Evolutionary conservation across 1,140 invertebrate species (phyloP).

Genomic region (Parapsyche elsis): DNA sequence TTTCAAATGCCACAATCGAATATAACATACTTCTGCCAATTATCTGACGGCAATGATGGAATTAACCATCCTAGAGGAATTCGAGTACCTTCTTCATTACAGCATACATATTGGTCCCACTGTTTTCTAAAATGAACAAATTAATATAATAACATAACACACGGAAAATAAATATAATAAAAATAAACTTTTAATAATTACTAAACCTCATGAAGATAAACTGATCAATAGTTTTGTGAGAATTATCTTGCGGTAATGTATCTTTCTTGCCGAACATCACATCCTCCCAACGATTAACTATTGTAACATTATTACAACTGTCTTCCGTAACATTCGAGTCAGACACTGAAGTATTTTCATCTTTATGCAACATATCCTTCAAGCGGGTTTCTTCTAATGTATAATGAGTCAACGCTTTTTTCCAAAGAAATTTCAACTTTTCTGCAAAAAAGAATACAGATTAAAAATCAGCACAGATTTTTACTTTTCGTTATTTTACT

Average conservation of each 20-base stretch:
- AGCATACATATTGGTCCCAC: slow-evolving; percentile 68
- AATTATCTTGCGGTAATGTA: slow-evolving; percentile 59
- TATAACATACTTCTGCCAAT: not conserved
- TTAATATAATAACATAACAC: no score
- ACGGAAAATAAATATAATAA: slow-evolving; percentile 45
- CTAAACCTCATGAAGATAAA: slow-evolving; percentile 63
- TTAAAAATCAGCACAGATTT: no score
- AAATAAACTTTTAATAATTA: no score
- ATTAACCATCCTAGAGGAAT: slow-evolving; percentile 71
- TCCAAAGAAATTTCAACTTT: slow-evolving; percentile 64
- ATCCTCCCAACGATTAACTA: slow-evolving; percentile 58
- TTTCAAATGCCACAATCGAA: not conserved
- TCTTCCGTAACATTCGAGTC: slow-evolving; percentile 37
- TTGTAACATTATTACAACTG: slow-evolving; percentile 31
- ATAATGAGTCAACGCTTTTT: slow-evolving; percentile 64
- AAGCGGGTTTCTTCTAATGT: slow-evolving; percentile 67
- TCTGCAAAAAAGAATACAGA: slow-evolving; percentile 59
- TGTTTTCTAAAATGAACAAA: slow-evolving; percentile 63
- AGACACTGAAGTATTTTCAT: slow-evolving; percentile 21
- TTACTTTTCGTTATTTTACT: no score
- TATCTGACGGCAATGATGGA: slow-evolving; percentile 56
- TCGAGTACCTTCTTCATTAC: slow-evolving; percentile 60
- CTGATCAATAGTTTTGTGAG: slow-evolving; percentile 59
- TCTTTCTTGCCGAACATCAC: slow-evolving; percentile 59
- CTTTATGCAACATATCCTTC: slow-evolving; percentile 64